Base-by-base conservation (phyloP, 2,888 invertebrate genomes). In the Drosophila nr. medialis region DNA sequence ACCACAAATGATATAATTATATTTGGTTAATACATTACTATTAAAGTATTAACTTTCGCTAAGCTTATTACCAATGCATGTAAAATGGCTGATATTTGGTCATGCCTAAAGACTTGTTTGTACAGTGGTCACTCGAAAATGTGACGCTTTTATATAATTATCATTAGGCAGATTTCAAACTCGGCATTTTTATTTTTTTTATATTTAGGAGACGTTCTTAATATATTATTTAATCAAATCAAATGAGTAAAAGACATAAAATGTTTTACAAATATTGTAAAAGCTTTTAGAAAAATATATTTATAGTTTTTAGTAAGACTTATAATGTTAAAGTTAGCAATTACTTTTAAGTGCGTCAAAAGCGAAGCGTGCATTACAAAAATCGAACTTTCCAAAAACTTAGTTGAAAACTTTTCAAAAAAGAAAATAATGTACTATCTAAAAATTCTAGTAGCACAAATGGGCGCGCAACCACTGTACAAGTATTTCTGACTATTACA, bases 11-110 rank as follows among this genome's bases (percentile, higher is more conserved):
- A 45, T 24, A 45, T 27, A 55, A 38, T 38, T 36, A 40, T 58
- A 54, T 67, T 42, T 55, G 29, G 10, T 27, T 4, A 55, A n/a
- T 29, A 49, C 30, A 56, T 30, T 30, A 56, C 29, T 42, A 18
- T 24, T 45, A 15, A 24, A 15, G 30, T 40, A 42, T 45, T 21
- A 18, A 42, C 21, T 42, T 42, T 56, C n/a, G 15, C 29, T 42
- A 21, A 40, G 42, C 42, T 56, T 56, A 15, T 29, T 56, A 56
- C 29, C 27, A 55, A 29, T 18, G 27, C 27, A 38, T 54, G 36
- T 54, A 38, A 34, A 36, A 13, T n/a, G 27, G 54, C 27, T 54
- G 36, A 27, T 27, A 18, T 13, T 38, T 54, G 36, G 54, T 55
- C 38, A 56, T 30, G 56, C 38, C 29, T 15, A 42, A 30, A 40